These are phyloP conservation scores for Punctoribates punctum DNA, from an alignment of 2,888 invertebrate genomes.

Conservation along the genomic window DNA sequence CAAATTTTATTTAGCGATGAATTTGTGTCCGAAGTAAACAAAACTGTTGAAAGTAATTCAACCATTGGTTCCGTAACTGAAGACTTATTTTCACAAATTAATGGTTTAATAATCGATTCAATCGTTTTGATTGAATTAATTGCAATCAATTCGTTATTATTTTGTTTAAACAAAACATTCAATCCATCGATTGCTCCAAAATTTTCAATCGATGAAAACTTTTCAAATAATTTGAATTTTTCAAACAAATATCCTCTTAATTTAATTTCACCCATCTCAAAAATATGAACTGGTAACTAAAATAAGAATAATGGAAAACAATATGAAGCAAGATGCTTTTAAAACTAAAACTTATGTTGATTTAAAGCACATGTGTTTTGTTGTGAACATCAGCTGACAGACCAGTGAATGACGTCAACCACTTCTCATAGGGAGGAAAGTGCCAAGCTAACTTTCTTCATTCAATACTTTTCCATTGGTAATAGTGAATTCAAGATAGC, in stretches of 20 bases:
- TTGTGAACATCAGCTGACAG: too few relatives aligned
- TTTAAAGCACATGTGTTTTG: too few relatives aligned
- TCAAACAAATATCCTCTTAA: not conserved
- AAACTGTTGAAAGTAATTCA: constrained; percentile 3
- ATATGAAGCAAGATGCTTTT: too few relatives aligned
- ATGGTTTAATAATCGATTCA: not conserved
- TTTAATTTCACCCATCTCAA: not conserved
- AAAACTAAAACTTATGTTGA: too few relatives aligned
- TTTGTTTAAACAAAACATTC: not conserved
- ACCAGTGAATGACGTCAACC: too few relatives aligned
- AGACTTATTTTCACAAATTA: not conserved
- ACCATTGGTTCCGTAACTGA: not conserved
- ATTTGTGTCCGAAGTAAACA: constrained; percentile 17
- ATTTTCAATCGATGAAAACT: not conserved
- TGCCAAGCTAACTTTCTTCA: too few relatives aligned
- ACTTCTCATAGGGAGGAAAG: too few relatives aligned
- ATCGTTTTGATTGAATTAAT: constrained; percentile 21
- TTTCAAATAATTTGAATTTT: constrained; percentile 4
- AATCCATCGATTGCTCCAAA: not conserved
- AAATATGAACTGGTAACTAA: too few relatives aligned
- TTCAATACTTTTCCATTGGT: too few relatives aligned
- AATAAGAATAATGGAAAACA: too few relatives aligned
- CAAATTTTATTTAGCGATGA: constrained; percentile 32
- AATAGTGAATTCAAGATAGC: too few relatives aligned
- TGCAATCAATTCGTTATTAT: not conserved